phyloP scores from a whole-genome alignment of 2,113 vertebrate genomes.

The human region DNA sequence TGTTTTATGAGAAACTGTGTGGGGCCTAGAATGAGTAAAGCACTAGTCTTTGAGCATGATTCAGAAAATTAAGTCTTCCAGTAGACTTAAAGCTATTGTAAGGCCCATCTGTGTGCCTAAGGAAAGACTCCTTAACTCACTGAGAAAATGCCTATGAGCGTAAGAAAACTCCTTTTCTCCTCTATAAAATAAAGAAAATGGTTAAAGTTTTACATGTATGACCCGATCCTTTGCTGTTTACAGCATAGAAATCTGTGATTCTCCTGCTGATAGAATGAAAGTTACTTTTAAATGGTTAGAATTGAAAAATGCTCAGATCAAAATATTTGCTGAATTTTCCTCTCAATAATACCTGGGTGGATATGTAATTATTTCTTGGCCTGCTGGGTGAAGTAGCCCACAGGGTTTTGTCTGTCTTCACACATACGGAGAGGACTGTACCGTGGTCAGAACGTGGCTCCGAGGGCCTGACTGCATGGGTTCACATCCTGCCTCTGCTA shows the following conservation, averaged over 20 bases:
- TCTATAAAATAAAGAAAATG: background rate
- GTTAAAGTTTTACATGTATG: background rate
- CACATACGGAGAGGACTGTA: fast-evolving
- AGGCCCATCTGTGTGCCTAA: background rate
- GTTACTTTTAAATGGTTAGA: slow-evolving; percentile 4
- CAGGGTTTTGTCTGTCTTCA: background rate
- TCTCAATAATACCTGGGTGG: background rate
- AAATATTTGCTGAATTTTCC: background rate
- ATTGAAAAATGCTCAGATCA: background rate
- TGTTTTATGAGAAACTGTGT: slow-evolving; percentile 45
- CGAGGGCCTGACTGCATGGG: background rate
- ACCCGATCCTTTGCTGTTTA: background rate
- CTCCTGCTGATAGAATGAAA: background rate
- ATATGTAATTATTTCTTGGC: background rate
- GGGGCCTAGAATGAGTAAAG: background rate
- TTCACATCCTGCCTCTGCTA: background rate
- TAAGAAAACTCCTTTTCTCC: background rate
- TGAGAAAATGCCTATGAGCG: background rate
- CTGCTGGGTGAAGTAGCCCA: background rate
- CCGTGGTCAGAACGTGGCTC: too few relatives aligned
- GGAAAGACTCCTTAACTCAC: background rate
- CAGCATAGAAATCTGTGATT: background rate
- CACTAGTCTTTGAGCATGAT: background rate
- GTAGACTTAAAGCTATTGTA: background rate
- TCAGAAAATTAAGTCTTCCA: slow-evolving; percentile 26